A percentile compares a stretch with the other conserved stretches of the same genome.
Evolutionary conservation across 1,140 invertebrate genomes (phyloP).

Genomic region (Neodiprion lecontei): DNA sequence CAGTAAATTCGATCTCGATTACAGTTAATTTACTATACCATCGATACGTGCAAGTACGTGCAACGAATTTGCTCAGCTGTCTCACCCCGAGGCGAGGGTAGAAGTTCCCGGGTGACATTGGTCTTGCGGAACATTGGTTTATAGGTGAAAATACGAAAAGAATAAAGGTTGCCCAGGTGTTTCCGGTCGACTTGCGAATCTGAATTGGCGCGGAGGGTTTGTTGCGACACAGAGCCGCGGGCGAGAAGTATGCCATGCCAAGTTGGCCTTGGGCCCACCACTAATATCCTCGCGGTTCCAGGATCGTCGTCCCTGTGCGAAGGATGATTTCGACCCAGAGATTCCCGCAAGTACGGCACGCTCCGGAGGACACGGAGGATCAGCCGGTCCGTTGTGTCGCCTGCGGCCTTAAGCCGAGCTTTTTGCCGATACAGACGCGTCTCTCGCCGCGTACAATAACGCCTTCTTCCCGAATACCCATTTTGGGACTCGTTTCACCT

Average conservation of each 20-base stretch:
- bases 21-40: too few species aligned
- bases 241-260: not conserved
- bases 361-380: slow-evolving; percentile 3
- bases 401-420: slow-evolving; percentile 1
- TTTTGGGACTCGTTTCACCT: not conserved
- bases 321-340: not conserved
- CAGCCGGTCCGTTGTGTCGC: not conserved
- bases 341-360: not conserved
- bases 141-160: not conserved
- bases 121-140: not conserved
- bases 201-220: not conserved
- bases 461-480: not conserved
- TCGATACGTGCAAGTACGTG: not conserved
- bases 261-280: too few species aligned
- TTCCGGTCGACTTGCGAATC: not conserved
- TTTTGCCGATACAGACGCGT: not conserved
- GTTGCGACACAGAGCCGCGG: not conserved
- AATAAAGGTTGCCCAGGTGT: slow-evolving; percentile 1
- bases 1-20: too few species aligned
- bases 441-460: not conserved
- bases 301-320: too few species aligned
- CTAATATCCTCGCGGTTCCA: too few species aligned
- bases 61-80: not conserved
- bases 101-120: not conserved
- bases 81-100: too few species aligned